Conservation (phyloP, 2,888 invertebrate genomes). For the Chrysina gloriosa region DNA sequence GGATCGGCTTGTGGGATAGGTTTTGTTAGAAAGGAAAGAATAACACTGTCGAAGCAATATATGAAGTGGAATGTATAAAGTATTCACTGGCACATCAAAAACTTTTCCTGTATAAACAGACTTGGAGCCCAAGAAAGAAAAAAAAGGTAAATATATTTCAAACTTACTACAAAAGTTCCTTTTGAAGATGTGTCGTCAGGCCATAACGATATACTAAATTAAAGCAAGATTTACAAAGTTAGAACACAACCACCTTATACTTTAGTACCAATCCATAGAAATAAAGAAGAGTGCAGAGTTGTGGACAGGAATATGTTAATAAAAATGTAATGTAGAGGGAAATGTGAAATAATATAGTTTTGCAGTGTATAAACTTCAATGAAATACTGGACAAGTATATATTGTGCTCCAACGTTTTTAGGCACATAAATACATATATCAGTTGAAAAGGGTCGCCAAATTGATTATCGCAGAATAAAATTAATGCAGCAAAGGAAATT, state of each 20-base stretch:
- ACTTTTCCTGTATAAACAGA: too few relatives aligned
- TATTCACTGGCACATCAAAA: not conserved
- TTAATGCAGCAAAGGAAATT: conserved; percentile 16
- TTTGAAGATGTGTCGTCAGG: not conserved
- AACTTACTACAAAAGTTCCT: too few relatives aligned
- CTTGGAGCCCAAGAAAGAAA: too few relatives aligned
- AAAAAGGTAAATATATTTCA: too few relatives aligned
- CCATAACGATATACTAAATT: not conserved
- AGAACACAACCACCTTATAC: conserved; percentile 46
- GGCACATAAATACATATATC: too few relatives aligned
- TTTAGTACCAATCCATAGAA: not conserved
- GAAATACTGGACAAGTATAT: too few relatives aligned
- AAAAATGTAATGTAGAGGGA: not conserved
- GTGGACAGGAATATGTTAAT: not conserved
- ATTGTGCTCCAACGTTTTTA: conserved; percentile 19
- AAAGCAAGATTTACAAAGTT: conserved; percentile 23
- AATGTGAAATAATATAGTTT: not conserved
- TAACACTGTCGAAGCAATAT: not conserved
- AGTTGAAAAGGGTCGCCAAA: too few relatives aligned
- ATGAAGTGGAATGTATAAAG: conserved; percentile 3
- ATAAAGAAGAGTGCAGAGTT: conserved; percentile 3
- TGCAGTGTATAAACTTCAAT: not conserved
- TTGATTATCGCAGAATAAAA: not conserved
- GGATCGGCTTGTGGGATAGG: conserved; percentile 17
- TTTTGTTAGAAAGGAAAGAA: not conserved